phyloP scores from a whole-genome alignment of 2,113 vertebrate species.

The Sialia sialis region DNA sequence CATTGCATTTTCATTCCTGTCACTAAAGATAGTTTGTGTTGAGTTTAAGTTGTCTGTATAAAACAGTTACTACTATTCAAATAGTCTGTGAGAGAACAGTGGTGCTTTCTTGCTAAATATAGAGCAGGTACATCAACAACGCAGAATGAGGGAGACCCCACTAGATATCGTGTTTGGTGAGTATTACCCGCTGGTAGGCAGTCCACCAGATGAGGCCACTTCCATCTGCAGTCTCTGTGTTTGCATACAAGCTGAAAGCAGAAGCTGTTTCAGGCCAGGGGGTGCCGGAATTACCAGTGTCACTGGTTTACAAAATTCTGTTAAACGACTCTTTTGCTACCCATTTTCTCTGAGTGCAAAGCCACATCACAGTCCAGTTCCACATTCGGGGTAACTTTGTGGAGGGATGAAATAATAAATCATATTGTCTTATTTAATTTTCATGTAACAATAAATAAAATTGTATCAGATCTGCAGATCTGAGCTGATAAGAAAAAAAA shows the following conservation, averaged over 20 bases:
- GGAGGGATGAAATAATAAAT: not conserved
- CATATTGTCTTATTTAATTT: not conserved
- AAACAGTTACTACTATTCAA: not conserved
- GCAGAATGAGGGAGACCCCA: not conserved
- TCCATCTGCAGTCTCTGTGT: not conserved
- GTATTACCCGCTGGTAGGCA: not conserved
- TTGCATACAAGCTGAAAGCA: not conserved
- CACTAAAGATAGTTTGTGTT: not conserved
- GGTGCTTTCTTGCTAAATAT: not conserved
- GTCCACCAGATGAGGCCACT: not conserved
- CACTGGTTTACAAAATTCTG: not conserved
- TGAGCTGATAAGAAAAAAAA: not conserved
- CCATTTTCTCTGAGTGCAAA: not conserved
- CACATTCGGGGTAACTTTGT: not conserved
- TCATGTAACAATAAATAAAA: not conserved
- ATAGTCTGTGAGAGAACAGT: not conserved
- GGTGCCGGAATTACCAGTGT: not conserved
- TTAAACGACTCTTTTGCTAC: not conserved
- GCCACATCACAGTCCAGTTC: not conserved
- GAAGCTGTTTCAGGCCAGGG: not conserved
- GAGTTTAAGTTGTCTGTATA: not conserved
- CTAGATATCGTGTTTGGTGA: not conserved
- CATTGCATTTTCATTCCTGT: not conserved
- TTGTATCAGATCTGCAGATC: not conserved
- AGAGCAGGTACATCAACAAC: not conserved